Base-by-base conservation (phyloP, 2,113 vertebrate species). In the Oncorhynchus clarkii region DNA sequence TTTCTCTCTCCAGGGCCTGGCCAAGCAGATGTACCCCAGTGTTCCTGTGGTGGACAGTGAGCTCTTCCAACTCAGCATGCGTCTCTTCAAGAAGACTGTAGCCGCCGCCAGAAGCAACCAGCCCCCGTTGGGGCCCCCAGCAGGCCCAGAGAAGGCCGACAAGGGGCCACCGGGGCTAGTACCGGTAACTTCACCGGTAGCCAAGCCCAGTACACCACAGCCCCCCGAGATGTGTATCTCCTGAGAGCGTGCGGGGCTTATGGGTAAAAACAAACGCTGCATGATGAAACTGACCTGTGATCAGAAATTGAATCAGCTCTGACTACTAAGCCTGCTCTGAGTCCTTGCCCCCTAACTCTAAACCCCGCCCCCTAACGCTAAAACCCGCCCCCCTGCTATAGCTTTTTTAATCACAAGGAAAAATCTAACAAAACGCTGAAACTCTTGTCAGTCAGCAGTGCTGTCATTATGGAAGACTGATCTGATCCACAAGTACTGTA, bases 21-120 rank as follows among this genome's bases (percentile, higher is more conserved):
- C 94, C 3, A 99, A 99, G 82, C 98, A 98, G 84, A 93, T 95
- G 3, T 98, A 99, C 60, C 95, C 96, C 0, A 93, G 92, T n/a
- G 89, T 95, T 1, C 96, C 95, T 0, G 82, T 97, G 67, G 96
- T 98, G 59, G 98, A 99, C 90, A 96, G 87, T 0, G 97, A 98
- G 77, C 92, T 99, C 78, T 86, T 99, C 71, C 94, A 97, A 83
- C 89, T 98, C 89, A 98, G 97, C 79, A 93, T 99, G 77, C 95
- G 96, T n/a, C 92, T 99, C 73, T 97, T 99, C 88, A 97, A 95
- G 85, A 94, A 94, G 86, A 98, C 96, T 83, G 85, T 92, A 80
- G 74, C 94, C 0, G 51, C 51, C 12, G 51, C 51, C 51, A 54
- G 51, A 3, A 54, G 51, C 51, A 93, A 93, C 69, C 94, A 91